Evolutionary conservation across 2,888 invertebrate species (phyloP), one percentile per base, ranked within the genome.

Genomic region (Ochropleura leucogaster): DNA sequence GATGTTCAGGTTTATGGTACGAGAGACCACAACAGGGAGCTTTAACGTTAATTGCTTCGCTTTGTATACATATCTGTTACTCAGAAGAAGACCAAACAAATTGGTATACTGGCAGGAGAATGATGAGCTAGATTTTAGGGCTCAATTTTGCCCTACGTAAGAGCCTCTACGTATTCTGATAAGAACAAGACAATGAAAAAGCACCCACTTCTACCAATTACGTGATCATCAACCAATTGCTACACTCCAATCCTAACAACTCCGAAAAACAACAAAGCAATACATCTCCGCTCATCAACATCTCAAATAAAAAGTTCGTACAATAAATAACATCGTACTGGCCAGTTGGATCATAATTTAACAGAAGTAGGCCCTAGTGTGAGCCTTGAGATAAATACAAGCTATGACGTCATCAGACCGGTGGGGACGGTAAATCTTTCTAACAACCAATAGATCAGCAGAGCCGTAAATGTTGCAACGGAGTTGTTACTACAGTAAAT

Each of bases 341-440:
- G 69, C 69, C 79, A 77, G 72, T 70, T 79, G 74, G 78, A 73
- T 82, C 75, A 86, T 84, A 85, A 85, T 82, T 86, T 78, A 85
- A 68, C 72, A 74, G 70, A 79, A 77, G 71, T 81, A 74, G 85
- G 77, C 81, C 85, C 85, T 85, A 85, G 59, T 69, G 73, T 40
- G 74, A 85, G 81, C 78, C 82, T 77, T 84, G 86, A 82, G 85
- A 75, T 86, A 84, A 78, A 86, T 74, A 79, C 74, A 73, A 76
- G 65, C 75, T 75, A 60, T 82, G 83, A 80, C 84, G 87, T 85
- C 84, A 57, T 53, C 70, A 71, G 65, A 44, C 66, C 69, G 72
- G 20, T 67, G 72, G 64, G 65, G 77, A 70, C 85, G 74, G 80
- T 86, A 82, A 84, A 85, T 85, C 85, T 85, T 80, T 74, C 78